Conservation (phyloP, 2,113 vertebrate genomes). For the Thymallus thymallus region DNA sequence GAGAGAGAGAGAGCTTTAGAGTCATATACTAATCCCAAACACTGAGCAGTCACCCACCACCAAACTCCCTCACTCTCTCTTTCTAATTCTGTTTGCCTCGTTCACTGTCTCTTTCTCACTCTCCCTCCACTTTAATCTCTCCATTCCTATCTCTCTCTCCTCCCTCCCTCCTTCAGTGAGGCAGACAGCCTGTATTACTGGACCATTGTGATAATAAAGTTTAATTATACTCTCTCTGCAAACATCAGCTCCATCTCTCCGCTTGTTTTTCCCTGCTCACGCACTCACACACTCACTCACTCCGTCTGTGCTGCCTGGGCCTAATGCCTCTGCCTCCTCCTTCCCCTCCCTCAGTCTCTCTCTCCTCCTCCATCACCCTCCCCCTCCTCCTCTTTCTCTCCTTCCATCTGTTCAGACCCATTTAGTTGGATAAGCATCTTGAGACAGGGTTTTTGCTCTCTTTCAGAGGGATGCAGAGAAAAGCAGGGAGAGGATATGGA, state of each 20-base stretch:
- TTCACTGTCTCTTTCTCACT: conserved; percentile 34
- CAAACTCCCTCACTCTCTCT: conserved; percentile 63
- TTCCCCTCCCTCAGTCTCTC: conserved; percentile 11
- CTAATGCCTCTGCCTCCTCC: conserved; percentile 23
- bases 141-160: conserved; percentile 24
- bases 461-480: conserved; percentile 54
- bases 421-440: conserved; percentile 74
- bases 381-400: conserved; percentile 39
- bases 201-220: conserved; percentile 72
- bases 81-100: conserved; percentile 68
- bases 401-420: conserved; percentile 65
- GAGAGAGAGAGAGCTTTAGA: conserved; percentile 38
- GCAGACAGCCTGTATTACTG: conserved; percentile 65
- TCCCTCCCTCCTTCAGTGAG: conserved; percentile 49
- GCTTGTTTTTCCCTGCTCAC: conserved; percentile 40
- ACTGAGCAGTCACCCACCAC: conserved; percentile 64
- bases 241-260: conserved; percentile 72
- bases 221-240: conserved; percentile 70
- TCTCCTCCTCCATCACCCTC: conserved; percentile 36
- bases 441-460: conserved; percentile 67
- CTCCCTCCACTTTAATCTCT: conserved; percentile 61
- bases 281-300: conserved; percentile 23
- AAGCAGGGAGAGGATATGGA: conserved; percentile 70
- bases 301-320: conserved; percentile 10
- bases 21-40: conserved; percentile 70